phyloP scores from a whole-genome alignment of 2,888 invertebrate species.

The Callyntrura sp. region DNA sequence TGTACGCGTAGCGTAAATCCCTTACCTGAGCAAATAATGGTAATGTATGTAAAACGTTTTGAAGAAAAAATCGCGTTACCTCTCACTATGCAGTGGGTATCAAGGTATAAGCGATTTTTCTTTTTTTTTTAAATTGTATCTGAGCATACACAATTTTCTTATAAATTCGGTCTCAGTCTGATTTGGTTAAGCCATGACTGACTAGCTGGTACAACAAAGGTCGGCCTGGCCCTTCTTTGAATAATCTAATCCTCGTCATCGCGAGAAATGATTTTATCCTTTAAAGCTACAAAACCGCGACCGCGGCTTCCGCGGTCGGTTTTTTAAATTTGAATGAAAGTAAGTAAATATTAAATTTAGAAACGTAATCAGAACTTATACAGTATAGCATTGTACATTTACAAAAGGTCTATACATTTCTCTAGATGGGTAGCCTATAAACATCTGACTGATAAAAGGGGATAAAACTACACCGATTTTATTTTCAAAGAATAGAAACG shows the following conservation, averaged over 20 bases:
- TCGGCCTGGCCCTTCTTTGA: constrained; percentile 11
- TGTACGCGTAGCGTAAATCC: not conserved
- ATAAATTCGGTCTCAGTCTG: not conserved
- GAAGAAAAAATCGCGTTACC: not conserved
- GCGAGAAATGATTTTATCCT: not conserved
- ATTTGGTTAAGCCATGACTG: not conserved
- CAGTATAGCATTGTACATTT: too few species aligned
- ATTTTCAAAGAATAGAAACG: too few species aligned
- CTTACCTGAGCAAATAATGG: constrained; percentile 1
- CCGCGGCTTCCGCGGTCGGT: constrained; percentile 1
- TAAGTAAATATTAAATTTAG: constrained; percentile 32
- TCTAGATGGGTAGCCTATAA: too few species aligned
- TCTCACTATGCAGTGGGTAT: not conserved
- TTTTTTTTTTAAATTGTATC: not conserved
- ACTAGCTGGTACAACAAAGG: not conserved
- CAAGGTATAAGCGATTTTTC: too few species aligned
- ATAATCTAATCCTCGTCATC: constrained; percentile 52
- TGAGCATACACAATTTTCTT: not conserved
- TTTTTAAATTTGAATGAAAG: constrained; percentile 47
- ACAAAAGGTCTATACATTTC: too few species aligned
- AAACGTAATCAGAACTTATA: not conserved
- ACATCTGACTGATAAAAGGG: too few species aligned
- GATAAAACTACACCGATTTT: too few species aligned
- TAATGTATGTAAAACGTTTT: constrained; percentile 25
- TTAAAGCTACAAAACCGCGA: not conserved